Percentiles rank a stretch among this genome's conserved stretches.
Evolutionary conservation across 2,888 invertebrate species (phyloP).

Genomic region (Tridacna crocea): DNA sequence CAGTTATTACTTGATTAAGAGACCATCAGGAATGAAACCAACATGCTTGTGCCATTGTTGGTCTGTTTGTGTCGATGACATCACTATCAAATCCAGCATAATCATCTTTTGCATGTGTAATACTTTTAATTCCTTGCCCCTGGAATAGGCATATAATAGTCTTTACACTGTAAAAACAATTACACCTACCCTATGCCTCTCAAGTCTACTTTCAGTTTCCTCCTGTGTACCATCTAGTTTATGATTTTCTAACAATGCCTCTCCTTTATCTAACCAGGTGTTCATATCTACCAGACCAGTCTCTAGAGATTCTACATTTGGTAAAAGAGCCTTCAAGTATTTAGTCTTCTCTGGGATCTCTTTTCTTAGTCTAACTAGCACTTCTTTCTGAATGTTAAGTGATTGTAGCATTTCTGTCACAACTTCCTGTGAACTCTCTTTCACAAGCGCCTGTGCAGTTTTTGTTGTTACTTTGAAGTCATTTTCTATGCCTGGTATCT

Average conservation of each 20-base stretch:
- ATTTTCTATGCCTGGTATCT: constrained; percentile 94
- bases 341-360: constrained; percentile 93
- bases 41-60: too few relatives aligned
- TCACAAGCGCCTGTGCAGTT: constrained; percentile 95
- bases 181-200: constrained; percentile 89
- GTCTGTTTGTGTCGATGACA: too few relatives aligned
- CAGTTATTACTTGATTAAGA: too few relatives aligned
- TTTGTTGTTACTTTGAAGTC: constrained; percentile 95
- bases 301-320: constrained; percentile 95
- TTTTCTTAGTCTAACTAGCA: constrained; percentile 80
- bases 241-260: constrained; percentile 88
- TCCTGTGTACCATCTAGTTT: constrained; percentile 89
- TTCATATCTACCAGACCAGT: constrained; percentile 93
- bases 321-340: constrained; percentile 78
- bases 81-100: too few relatives aligned
- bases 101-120: too few relatives aligned
- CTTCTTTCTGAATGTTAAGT: constrained; percentile 85
- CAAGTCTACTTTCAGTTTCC: constrained; percentile 90
- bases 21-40: too few relatives aligned
- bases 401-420: constrained; percentile 95
- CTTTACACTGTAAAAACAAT: too few relatives aligned
- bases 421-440: constrained; percentile 94
- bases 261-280: constrained; percentile 94
- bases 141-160: too few relatives aligned
- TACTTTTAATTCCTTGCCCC: too few relatives aligned